Evolutionary conservation across 2,888 invertebrate genomes (phyloP), one percentile per base, ranked within the genome.

Genomic region (Patella pellucida): DNA sequence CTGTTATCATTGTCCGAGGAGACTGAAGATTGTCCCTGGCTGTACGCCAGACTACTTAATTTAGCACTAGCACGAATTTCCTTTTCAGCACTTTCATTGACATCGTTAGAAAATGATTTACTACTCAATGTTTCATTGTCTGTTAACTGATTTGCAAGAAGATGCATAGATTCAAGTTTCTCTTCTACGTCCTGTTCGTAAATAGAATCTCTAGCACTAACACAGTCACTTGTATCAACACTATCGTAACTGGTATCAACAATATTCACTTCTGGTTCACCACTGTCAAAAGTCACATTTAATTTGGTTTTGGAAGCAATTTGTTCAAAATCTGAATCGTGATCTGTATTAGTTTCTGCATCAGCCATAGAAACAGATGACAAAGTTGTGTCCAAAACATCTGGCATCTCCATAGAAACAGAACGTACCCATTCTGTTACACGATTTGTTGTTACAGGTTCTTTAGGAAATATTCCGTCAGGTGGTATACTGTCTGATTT

Each of bases 401-500:
- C 72, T n/a, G 68, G 52, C n/a, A 52, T 76, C 14, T 52, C 62
- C 52, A 78, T 71, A 12, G 85, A 84, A 50, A 90, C 89, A 16
- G 88, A 89, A 72, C 86, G 85, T 68, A 90, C 84, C 90, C 90
- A 90, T 75, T 89, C 88, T 19, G 88, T 87, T 14, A 89, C 89
- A 19, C 90, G 81, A 71, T 85, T 86, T 19, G 85, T 85, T 9
- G 87, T 85, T 75, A 79, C 85, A 23, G 83, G 78, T 31, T 85
- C 79, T 7, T 79, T 77, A 52, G 87, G 85, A 27, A 86, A 79
- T 68, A 84, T 82, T 31, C 84, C 79, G 69, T 85, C 85, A 56
- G 79, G 82, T 4, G 79, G 69, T n/a, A 78, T 71, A 70, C 23
- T 70, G 52, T 74, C 71, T n/a, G 76, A 41, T 78, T 85, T 86